Base-by-base conservation (phyloP, 2,113 vertebrate species). In the Mesoclemmys tuberculata region DNA sequence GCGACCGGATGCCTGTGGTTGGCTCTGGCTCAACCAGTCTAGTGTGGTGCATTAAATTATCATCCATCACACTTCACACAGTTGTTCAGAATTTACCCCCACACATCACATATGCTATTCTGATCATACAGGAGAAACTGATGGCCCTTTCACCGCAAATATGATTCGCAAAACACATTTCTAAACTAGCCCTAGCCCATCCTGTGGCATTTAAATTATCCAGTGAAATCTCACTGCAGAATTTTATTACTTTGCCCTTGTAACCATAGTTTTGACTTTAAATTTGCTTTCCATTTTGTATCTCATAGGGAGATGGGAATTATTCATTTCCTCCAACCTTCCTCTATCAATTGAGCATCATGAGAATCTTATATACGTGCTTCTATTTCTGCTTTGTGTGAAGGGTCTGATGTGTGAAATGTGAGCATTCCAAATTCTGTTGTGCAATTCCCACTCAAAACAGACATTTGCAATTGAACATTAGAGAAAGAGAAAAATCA, bases 351-450 rank as follows among this genome's bases (percentile, higher is more conserved):
- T 4, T 80, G 13, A 48, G 14, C 29, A 68, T 58, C 14, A 22
- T 68, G 51, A 79, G 46, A 49, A 38, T 31, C 7, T 16, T 3
- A 4, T 56, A n/a, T 71, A 56, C 27, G 78, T 1, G 24, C 3
- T 12, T 75, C 38, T 86, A 21, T 74, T 89, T 95, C 87, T 90
- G 48, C 71, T 68, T 82, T 88, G 56, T 82, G 38, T n/a, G n/a
- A 91, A 95, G 38, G 85, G 87, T 16, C 41, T 94, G 51, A 94
- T 24, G 54, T 85, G 22, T 54, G 38, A 96, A 97, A 96, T 80
- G 27, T 1, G 5, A 81, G 16, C 19, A 85, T 41, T 29, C 26
- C 71, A 85, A 82, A 52, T 16, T 77, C 85, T 26, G 7, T 19
- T 77, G 38, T 38, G 35, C 81, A 82, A 61, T 81, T 52, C 64